Percentiles rank a stretch among this genome's conserved stretches.
These are phyloP conservation scores for Apostichopus parvimensis DNA, from an alignment of 35 echinoderm and acorn worm genomes.

Conservation along the genomic window DNA sequence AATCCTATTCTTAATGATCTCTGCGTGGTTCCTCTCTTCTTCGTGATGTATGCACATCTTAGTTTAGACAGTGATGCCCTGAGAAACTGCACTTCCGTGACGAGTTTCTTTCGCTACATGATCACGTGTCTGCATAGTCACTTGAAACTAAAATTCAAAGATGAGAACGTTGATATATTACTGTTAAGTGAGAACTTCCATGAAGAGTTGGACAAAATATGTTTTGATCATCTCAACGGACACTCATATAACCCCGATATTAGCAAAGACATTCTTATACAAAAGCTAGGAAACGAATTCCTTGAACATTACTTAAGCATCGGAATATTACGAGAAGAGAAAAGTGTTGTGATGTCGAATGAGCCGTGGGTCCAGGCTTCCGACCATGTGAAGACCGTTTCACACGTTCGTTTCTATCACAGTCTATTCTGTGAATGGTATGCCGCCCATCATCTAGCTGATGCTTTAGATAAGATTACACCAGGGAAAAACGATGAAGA, in stretches of 20 bases:
- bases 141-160: background rate
- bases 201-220: background rate
- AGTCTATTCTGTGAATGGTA: constrained; percentile 31
- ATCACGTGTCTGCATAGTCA: constrained; percentile 25
- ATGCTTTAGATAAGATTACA: background rate
- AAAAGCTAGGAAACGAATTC: background rate
- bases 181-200: background rate
- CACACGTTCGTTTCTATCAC: constrained; percentile 6
- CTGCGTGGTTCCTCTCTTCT: constrained; percentile 1
- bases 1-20: constrained; percentile 8
- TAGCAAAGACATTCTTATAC: background rate
- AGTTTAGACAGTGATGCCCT: background rate
- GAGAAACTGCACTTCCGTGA: background rate
- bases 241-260: background rate
- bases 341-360: background rate
- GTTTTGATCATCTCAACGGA: background rate
- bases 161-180: background rate
- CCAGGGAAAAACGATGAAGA: background rate
- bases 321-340: background rate
- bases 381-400: background rate
- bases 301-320: background rate
- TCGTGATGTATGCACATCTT: constrained; percentile 11
- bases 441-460: background rate
- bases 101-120: constrained; percentile 1
- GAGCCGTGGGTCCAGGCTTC: background rate